phyloP scores from a whole-genome alignment of 1,140 invertebrate genomes.

The Drosophila eugracilis region DNA sequence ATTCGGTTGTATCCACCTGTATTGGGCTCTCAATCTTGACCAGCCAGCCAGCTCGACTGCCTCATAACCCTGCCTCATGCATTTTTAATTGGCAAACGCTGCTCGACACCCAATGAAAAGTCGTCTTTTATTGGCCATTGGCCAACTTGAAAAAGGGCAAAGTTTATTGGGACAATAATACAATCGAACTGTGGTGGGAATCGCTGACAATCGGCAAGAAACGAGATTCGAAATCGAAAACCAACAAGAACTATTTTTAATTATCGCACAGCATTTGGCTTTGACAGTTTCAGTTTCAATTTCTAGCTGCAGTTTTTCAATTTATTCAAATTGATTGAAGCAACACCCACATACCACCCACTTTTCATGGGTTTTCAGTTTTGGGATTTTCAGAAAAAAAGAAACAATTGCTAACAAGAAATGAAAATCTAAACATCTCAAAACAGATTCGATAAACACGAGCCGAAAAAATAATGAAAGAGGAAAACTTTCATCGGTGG shows the following conservation, averaged over 20 bases:
- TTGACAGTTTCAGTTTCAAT: slow-evolving; percentile 64
- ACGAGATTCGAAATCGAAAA: slow-evolving; percentile 51
- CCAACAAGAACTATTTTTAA: slow-evolving; percentile 69
- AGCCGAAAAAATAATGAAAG: slow-evolving; percentile 28
- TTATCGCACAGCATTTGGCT: slow-evolving; percentile 35
- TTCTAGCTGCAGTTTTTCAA: slow-evolving; percentile 48
- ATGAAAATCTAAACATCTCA: slow-evolving; percentile 36
- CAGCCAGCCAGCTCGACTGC: neutral
- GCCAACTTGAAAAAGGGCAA: slow-evolving; percentile 66
- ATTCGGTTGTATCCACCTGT: slow-evolving; percentile 8
- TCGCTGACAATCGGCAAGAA: slow-evolving; percentile 21
- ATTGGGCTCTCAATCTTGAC: slow-evolving; percentile 17
- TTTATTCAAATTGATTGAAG: slow-evolving; percentile 52
- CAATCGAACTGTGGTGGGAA: slow-evolving; percentile 38
- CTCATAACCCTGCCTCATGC: slow-evolving; percentile 8
- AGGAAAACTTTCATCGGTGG: slow-evolving; percentile 40
- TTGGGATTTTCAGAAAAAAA: neutral
- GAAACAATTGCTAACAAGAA: slow-evolving; percentile 19
- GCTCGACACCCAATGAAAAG: slow-evolving; percentile 15
- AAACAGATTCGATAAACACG: slow-evolving; percentile 33
- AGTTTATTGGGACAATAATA: slow-evolving; percentile 79
- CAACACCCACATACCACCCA: slow-evolving; percentile 16
- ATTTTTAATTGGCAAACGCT: slow-evolving; percentile 52
- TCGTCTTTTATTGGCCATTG: slow-evolving; percentile 34
- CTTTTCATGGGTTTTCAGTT: slow-evolving; percentile 22